These are phyloP conservation scores for Habrosyne pyritoides DNA, from an alignment of 2,888 invertebrate genomes.

Conservation along the genomic window DNA sequence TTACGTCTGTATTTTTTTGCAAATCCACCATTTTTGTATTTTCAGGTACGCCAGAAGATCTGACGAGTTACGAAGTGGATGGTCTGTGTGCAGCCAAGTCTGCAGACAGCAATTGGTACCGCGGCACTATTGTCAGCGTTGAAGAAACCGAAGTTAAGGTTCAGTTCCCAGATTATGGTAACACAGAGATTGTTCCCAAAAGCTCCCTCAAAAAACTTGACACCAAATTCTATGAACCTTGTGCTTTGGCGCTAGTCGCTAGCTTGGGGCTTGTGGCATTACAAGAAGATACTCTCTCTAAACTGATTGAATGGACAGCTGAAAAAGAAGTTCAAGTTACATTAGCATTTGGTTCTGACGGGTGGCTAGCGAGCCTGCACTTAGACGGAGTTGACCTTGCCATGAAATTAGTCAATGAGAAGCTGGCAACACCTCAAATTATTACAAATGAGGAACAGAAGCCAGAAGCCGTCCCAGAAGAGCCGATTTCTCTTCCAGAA, in stretches of 20 bases:
- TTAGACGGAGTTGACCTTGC: conserved; percentile 78
- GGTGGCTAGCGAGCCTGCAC: conserved; percentile 83
- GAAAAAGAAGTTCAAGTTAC: conserved; percentile 82
- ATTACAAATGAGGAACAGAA: conserved; percentile 41
- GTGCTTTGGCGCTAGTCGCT: conserved; percentile 64
- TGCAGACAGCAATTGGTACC: conserved; percentile 88
- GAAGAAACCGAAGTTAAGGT: conserved; percentile 76
- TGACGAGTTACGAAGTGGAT: conserved; percentile 75
- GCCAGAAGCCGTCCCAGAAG: conserved; percentile 44
- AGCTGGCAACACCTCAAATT: conserved; percentile 63
- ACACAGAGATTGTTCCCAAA: conserved; percentile 81
- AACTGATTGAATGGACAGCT: conserved; percentile 67
- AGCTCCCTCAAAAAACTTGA: conserved; percentile 76
- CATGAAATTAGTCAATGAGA: conserved; percentile 71
- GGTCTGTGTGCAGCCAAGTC: conserved; percentile 85
- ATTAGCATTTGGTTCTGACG: conserved; percentile 76
- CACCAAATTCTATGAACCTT: conserved; percentile 71
- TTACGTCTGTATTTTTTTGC: too few species aligned
- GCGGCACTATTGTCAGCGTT: conserved; percentile 80
- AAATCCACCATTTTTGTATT: too few species aligned
- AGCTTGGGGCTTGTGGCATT: conserved; percentile 66
- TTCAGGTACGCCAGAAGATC: conserved; percentile 65
- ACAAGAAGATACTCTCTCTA: conserved; percentile 63
- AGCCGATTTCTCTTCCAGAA: conserved; percentile 59
- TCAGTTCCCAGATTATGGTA: conserved; percentile 88